Base-by-base conservation (phyloP, 2,888 invertebrate species). In the Fragum sueziense region DNA sequence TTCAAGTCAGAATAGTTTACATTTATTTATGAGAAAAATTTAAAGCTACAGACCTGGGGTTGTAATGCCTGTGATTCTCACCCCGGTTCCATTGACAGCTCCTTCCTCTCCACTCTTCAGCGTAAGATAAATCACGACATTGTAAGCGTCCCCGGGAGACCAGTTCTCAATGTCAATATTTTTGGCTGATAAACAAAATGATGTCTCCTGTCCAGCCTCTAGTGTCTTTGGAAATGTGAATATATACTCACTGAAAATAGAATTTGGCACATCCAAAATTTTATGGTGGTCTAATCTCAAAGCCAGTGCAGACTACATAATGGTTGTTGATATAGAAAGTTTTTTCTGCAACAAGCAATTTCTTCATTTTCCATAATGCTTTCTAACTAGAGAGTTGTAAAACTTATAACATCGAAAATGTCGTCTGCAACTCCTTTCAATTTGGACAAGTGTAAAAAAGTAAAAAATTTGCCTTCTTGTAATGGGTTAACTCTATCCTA, bases 211-310 rank as follows among this genome's bases (percentile, higher is more conserved):
- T 1, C 85, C 88, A 1, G 79, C 76, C 52, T 85, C 87, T 71
- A 90, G 70, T 7, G 67, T 74, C n/a, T 74, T 78, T 4, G 89
- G 88, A 65, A 88, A 67, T 9, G 90, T 90, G 27, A 90, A 83
- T 59, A 90, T 59, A 73, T 84, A 88, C 31, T 86, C 86, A 47
- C 87, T 90, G 83, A 29, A 82, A 83, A 20, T n/a, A n/a, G n/a
- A n/a, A 47, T 4, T 20, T 47, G 7, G 14, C 37, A 37, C 6
- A 9, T 37, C 7, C 14, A 37, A 37, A 9, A 37, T 14, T 9
- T 37, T 37, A 9, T 6, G 14, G 14, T 37, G 7, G 7, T 37
- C 37, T 37, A 9, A 37, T 9, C 6, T 37, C 7, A 6, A 37
- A 37, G 7, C 37, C 37, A 6, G 7, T 37, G 6, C 6, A 14